Percentiles rank a stretch among this genome's conserved stretches.
Conservation (phyloP, 2,888 invertebrate species). For the Chymomyza fuscimana region DNA sequence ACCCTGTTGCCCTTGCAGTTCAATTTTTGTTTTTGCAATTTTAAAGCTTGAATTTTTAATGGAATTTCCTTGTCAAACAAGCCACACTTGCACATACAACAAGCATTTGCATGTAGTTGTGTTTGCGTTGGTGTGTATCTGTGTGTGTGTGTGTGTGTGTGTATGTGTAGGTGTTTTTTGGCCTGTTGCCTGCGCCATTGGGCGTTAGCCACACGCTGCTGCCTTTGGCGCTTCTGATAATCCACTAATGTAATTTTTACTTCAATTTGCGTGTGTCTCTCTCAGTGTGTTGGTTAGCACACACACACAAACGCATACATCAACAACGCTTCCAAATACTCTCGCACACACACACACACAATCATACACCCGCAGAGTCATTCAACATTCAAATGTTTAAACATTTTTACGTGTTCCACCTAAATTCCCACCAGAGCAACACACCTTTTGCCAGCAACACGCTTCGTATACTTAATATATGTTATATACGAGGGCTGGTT, state of each 20-base stretch:
- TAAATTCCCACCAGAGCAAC: slow-evolving; percentile 18
- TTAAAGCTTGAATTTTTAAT: slow-evolving; percentile 68
- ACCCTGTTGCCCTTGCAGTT: slow-evolving; percentile 35
- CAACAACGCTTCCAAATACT: background rate
- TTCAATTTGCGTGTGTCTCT: slow-evolving; percentile 16
- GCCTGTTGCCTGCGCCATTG: slow-evolving; percentile 12
- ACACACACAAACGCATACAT: background rate
- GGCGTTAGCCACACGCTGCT: slow-evolving; percentile 18
- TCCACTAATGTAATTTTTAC: slow-evolving; percentile 60
- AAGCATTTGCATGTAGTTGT: background rate
- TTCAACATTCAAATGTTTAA: slow-evolving; percentile 34
- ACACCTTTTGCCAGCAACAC: background rate
- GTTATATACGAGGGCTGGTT: background rate
- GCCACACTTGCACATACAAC: slow-evolving; percentile 23
- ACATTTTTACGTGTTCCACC: slow-evolving; percentile 36
- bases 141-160: background rate
- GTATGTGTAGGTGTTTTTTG: slow-evolving; percentile 20
- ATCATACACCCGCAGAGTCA: background rate
- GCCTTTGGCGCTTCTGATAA: slow-evolving; percentile 39
- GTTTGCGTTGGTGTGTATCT: background rate
- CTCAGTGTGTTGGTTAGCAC: background rate
- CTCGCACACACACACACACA: slow-evolving; percentile 5
- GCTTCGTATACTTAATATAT: background rate
- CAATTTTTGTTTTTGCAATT: slow-evolving; percentile 36
- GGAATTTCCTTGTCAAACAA: slow-evolving; percentile 68